Conservation (phyloP, 2,113 vertebrate species). For the Hoplias malabaricus region DNA sequence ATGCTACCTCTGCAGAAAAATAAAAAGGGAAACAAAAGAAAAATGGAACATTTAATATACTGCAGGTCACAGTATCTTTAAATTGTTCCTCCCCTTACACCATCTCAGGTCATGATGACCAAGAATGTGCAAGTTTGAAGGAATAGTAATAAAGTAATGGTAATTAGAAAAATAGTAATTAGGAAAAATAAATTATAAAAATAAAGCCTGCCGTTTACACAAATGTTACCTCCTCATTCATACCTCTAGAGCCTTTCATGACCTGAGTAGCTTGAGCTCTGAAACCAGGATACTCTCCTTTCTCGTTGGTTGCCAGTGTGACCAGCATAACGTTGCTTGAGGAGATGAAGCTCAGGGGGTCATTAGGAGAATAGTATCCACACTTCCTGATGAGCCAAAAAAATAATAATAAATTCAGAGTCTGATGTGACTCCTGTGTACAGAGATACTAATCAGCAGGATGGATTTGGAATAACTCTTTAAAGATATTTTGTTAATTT, state of each 20-base stretch:
- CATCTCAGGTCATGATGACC: too few relatives aligned
- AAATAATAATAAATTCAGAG: background rate
- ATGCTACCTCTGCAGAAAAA: slow-evolving; percentile 56
- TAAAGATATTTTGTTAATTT: too few relatives aligned
- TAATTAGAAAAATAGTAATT: too few relatives aligned
- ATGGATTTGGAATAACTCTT: too few relatives aligned
- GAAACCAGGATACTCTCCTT: slow-evolving; percentile 81
- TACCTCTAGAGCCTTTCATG: slow-evolving; percentile 49
- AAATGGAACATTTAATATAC: background rate
- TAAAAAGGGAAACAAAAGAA: background rate
- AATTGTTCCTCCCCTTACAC: too few relatives aligned
- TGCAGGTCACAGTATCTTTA: too few relatives aligned
- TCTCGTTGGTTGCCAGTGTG: slow-evolving; percentile 77
- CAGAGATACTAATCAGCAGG: too few relatives aligned
- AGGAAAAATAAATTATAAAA: too few relatives aligned
- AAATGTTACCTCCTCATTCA: background rate
- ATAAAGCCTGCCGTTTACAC: too few relatives aligned
- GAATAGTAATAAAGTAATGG: too few relatives aligned
- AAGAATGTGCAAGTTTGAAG: too few relatives aligned
- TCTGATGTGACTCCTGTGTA: too few relatives aligned
- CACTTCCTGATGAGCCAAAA: slow-evolving; percentile 78
- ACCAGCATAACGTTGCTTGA: slow-evolving; percentile 91
- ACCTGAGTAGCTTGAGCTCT: slow-evolving; percentile 83
- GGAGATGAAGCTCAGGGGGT: slow-evolving; percentile 84
- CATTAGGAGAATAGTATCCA: slow-evolving; percentile 80